Percentiles rank a stretch among this genome's conserved stretches.
Conservation (phyloP, 2,113 vertebrate species). For the Saguinus midas region DNA sequence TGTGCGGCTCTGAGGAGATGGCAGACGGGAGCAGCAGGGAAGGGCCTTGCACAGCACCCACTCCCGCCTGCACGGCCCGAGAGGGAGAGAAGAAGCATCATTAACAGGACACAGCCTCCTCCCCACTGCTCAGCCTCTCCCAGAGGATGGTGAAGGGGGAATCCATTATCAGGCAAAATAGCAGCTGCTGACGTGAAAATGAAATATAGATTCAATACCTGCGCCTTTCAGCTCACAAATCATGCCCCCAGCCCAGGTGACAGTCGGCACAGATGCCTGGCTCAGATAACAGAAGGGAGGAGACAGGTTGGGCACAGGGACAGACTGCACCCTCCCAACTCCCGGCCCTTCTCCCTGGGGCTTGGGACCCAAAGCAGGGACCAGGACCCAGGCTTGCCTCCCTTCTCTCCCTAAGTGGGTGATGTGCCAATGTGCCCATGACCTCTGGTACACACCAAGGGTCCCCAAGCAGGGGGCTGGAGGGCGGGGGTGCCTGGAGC, state of each 20-base stretch:
- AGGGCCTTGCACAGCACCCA: not conserved
- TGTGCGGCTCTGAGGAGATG: not conserved
- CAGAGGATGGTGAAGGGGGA: not conserved
- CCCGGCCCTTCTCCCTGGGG: not conserved
- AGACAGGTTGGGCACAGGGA: not conserved
- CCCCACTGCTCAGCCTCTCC: not conserved
- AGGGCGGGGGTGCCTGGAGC: not conserved
- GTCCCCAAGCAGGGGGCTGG: not conserved
- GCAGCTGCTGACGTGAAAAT: slow-evolving; percentile 71
- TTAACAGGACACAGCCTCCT: not conserved
- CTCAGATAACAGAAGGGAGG: not conserved
- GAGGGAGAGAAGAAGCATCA: not conserved
- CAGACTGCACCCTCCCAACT: not conserved
- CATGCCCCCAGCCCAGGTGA: slow-evolving; percentile 54
- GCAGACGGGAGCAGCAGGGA: not conserved
- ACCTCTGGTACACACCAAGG: not conserved
- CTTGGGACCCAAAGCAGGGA: not conserved
- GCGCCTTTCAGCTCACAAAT: slow-evolving; percentile 45
- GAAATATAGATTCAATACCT: slow-evolving; percentile 74
- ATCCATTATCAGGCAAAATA: slow-evolving; percentile 69
- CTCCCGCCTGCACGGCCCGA: accelerated
- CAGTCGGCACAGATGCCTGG: not conserved
- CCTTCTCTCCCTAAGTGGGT: not conserved
- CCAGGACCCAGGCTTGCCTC: not conserved
- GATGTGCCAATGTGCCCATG: accelerated